Conservation (phyloP, 2,888 invertebrate genomes). For the Chydorus sphaericus region DNA sequence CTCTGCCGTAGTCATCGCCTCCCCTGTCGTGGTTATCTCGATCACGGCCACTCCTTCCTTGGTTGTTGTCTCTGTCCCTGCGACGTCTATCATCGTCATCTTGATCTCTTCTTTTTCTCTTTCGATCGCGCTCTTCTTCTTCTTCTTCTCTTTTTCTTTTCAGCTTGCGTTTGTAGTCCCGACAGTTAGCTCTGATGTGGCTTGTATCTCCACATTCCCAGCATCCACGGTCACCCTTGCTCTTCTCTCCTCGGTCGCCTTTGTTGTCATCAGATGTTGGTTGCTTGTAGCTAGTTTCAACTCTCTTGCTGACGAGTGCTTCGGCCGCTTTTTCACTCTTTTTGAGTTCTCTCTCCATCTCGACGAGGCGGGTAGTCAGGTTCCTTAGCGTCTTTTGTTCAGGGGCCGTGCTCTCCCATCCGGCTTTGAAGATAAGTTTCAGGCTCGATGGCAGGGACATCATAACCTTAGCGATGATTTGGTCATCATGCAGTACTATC, state of each 20-base stretch:
- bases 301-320: neutral
- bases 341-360: neutral
- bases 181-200: neutral
- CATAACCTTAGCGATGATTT: neutral
- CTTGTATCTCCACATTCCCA: neutral
- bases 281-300: neutral
- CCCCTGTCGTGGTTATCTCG: neutral
- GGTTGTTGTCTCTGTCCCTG: neutral
- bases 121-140: neutral
- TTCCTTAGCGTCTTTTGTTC: neutral
- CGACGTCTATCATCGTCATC: neutral
- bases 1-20: neutral
- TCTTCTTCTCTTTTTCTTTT: neutral
- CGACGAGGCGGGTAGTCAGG: neutral
- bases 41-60: neutral
- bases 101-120: neutral
- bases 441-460: neutral
- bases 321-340: neutral
- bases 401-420: neutral
- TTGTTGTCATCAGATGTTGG: neutral
- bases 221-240: neutral
- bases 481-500: neutral
- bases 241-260: neutral
- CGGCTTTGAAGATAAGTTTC: neutral
- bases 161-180: neutral